These are phyloP conservation scores for Drosophila azteca DNA, from an alignment of 1,140 invertebrate species.

Conservation along the genomic window DNA sequence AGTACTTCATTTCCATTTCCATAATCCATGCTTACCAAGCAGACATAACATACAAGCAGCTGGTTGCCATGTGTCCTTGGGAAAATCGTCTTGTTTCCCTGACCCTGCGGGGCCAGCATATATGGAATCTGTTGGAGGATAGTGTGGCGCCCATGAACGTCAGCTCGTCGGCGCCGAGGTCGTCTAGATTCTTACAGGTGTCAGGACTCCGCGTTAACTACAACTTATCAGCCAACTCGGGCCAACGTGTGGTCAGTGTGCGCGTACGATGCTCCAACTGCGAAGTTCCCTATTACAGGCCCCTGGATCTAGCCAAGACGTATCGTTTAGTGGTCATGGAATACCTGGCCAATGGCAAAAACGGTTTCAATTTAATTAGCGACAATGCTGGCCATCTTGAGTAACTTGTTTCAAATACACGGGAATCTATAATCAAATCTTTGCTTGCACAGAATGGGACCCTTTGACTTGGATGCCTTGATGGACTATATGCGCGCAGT, in stretches of 20 bases:
- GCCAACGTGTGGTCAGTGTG: slow-evolving; percentile 85
- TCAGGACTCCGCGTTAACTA: slow-evolving; percentile 84
- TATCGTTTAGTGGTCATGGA: slow-evolving; percentile 88
- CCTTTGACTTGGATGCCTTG: slow-evolving; percentile 68
- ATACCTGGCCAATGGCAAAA: slow-evolving; percentile 88
- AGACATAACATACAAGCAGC: slow-evolving; percentile 88
- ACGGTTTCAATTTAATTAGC: slow-evolving; percentile 85
- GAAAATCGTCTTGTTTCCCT: slow-evolving; percentile 89
- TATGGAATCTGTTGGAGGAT: slow-evolving; percentile 87
- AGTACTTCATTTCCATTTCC: background rate
- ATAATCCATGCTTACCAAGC: slow-evolving; percentile 48
- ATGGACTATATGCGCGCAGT: slow-evolving; percentile 74
- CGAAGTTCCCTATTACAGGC: slow-evolving; percentile 86
- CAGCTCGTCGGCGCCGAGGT: slow-evolving; percentile 36
- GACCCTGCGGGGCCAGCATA: slow-evolving; percentile 86
- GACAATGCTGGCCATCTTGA: slow-evolving; percentile 57
- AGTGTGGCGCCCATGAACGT: slow-evolving; percentile 84
- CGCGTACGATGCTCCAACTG: slow-evolving; percentile 87
- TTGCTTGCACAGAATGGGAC: slow-evolving; percentile 41
- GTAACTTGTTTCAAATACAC: slow-evolving; percentile 17
- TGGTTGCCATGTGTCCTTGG: slow-evolving; percentile 89
- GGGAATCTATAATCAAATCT: background rate
- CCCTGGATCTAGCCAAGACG: slow-evolving; percentile 83
- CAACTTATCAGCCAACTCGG: slow-evolving; percentile 84
- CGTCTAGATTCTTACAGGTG: slow-evolving; percentile 86